Evolutionary conservation across 37 sponge, comb jelly and placozoan genomes (phyloP).

Genomic region (Spongia lamella): DNA sequence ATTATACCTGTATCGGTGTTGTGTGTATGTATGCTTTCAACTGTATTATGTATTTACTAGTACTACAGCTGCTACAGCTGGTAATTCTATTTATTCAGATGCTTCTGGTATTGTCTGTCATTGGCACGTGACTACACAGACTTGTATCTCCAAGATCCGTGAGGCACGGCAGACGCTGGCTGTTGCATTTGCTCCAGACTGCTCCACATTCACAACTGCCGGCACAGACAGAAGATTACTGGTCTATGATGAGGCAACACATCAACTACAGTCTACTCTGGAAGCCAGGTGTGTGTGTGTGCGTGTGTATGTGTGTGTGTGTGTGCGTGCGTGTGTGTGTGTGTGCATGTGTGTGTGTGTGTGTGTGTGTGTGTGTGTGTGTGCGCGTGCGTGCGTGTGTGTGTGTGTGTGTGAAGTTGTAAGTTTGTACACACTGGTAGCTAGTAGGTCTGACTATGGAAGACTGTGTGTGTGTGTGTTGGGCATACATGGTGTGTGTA

Average conservation of each 20-base stretch:
- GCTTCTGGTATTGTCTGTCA: constrained; percentile 56
- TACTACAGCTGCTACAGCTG: too few species aligned
- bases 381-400: not conserved
- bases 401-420: not conserved
- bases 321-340: constrained; percentile 1
- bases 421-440: not conserved
- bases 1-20: too few species aligned
- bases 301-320: constrained; percentile 11
- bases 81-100: constrained; percentile 7
- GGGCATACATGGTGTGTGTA: too few species aligned
- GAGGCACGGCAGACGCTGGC: constrained; percentile 72
- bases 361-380: constrained; percentile 8
- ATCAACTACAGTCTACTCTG: constrained; percentile 16
- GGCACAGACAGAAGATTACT: constrained; percentile 52
- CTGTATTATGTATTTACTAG: too few species aligned
- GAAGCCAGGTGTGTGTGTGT: constrained; percentile 63
- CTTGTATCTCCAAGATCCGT: constrained; percentile 25
- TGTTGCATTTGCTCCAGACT: constrained; percentile 59
- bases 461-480: too few species aligned
- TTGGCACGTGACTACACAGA: constrained; percentile 66
- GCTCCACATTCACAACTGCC: constrained; percentile 49
- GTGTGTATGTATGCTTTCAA: too few species aligned
- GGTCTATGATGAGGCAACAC: constrained; percentile 55
- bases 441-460: too few species aligned
- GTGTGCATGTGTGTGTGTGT: constrained; percentile 4